Conservation (phyloP, 2,113 vertebrate species). For the Potamarius usumacintae region DNA sequence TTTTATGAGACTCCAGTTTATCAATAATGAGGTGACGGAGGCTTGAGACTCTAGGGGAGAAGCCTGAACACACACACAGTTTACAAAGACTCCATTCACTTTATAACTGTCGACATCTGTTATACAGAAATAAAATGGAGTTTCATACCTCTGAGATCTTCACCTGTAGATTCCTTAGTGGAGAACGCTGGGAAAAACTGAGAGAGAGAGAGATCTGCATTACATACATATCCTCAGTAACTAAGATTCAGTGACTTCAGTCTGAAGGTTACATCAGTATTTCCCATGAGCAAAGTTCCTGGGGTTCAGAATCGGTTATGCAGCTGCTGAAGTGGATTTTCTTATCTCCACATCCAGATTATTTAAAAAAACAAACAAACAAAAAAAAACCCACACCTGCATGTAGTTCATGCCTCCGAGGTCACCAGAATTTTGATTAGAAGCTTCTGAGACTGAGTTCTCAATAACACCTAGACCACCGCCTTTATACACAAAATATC, state of each 20-base stretch:
- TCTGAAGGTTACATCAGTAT: neutral
- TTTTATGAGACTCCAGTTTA: slow-evolving; percentile 72
- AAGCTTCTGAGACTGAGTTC: too few species aligned
- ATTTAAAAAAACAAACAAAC: too few species aligned
- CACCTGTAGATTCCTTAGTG: neutral
- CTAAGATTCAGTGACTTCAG: neutral
- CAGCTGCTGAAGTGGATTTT: neutral
- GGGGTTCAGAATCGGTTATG: neutral
- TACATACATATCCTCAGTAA: neutral
- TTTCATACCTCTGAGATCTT: slow-evolving; percentile 27
- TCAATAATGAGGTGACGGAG: slow-evolving; percentile 75
- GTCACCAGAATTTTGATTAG: too few species aligned
- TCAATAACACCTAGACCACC: neutral
- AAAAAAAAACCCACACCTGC: too few species aligned
- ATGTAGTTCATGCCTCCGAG: too few species aligned
- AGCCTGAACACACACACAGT: too few species aligned
- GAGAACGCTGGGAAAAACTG: slow-evolving; percentile 45
- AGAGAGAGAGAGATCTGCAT: neutral
- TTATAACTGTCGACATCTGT: neutral
- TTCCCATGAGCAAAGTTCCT: neutral
- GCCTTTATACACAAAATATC: neutral
- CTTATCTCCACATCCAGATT: too few species aligned
- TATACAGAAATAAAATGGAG: neutral
- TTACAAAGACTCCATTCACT: neutral
- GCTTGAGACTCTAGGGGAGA: neutral